These are phyloP conservation scores for Mus caroli DNA, from an alignment of 2,797 vertebrate genomes.

Conservation along the genomic window DNA sequence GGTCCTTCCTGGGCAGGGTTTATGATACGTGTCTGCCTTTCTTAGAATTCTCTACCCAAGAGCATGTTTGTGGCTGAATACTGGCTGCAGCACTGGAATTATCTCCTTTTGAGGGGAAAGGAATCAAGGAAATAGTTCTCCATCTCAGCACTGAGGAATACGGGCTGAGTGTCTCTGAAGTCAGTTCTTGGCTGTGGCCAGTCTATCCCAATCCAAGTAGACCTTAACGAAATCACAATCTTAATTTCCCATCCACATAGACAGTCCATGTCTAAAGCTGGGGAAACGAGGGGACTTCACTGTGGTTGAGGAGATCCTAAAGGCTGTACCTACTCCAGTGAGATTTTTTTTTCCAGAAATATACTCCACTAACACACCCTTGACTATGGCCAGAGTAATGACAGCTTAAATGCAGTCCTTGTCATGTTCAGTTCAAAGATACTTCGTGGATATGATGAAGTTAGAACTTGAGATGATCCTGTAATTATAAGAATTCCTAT, in stretches of 20 bases:
- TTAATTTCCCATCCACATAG: not conserved
- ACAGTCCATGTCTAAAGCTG: not conserved
- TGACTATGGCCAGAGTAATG: not conserved
- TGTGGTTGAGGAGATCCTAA: too few species aligned
- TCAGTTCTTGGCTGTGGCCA: not conserved
- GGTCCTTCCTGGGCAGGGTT: not conserved
- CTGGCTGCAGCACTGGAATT: not conserved
- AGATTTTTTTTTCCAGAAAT: not conserved
- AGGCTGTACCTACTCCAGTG: too few species aligned
- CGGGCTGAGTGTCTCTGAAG: not conserved
- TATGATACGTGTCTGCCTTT: not conserved
- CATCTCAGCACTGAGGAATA: not conserved
- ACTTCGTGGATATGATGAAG: not conserved
- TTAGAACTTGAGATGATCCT: not conserved
- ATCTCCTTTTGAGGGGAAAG: too few species aligned
- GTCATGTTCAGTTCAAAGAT: not conserved
- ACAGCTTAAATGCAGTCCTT: not conserved
- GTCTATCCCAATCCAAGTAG: not conserved
- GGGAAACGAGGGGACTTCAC: not conserved
- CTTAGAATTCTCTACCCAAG: slow-evolving; percentile 1
- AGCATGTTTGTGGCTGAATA: not conserved
- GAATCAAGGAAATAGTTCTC: not conserved
- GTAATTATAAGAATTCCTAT: not conserved
- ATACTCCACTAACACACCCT: rapidly evolving
- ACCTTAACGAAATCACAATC: not conserved